Base-by-base conservation (phyloP, 1,140 invertebrate genomes). In the Ceratina calcarata region DNA sequence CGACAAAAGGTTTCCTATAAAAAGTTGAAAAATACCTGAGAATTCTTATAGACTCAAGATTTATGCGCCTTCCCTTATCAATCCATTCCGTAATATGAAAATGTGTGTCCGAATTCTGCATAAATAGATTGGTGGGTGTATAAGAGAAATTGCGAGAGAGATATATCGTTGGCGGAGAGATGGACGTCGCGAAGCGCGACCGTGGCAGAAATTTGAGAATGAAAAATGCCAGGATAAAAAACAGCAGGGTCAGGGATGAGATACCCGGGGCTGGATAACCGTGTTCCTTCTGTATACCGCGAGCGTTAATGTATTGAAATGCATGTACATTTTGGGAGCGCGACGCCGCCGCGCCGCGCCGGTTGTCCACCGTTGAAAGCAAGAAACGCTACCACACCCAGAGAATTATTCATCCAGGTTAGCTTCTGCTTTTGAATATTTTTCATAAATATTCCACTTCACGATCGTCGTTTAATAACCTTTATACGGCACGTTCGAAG, bases 361-460 rank as follows among this genome's bases (percentile, higher is more conserved):
- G 45, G 37, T 64, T 55, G 20, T 18, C 18, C 49, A 49, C n/a
- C 72, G 65, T 58, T 51, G 80, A 66, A 71, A 74, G 79, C 73
- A 74, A 85, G 83, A 75, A 78, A 78, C 12, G 67, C 57, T 55
- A 15, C n/a, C 58, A 12, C 45, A 57, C 57, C 51, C 13, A 18
- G 77, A 16, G 75, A 86, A 79, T 86, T 86, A 86, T 86, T 84
- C 84, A 85, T 78, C 64, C 72, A 57, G 57, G 20, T 79, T 45
- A 45, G 66, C 67, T 62, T 32, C 71, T 60, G 51, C 74, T 82
- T 69, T 82, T 82, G 83, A 85, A 86, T 82, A 82, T 86, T 86
- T 86, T 85, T 85, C 84, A 82, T 85, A 82, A 86, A 86, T 86
- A 85, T 86, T 86, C 83, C 83, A 71, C 58, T 70, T 70, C 71